These are phyloP conservation scores for Australoheros scitulus DNA, from an alignment of 2,113 vertebrate genomes.

Conservation along the genomic window DNA sequence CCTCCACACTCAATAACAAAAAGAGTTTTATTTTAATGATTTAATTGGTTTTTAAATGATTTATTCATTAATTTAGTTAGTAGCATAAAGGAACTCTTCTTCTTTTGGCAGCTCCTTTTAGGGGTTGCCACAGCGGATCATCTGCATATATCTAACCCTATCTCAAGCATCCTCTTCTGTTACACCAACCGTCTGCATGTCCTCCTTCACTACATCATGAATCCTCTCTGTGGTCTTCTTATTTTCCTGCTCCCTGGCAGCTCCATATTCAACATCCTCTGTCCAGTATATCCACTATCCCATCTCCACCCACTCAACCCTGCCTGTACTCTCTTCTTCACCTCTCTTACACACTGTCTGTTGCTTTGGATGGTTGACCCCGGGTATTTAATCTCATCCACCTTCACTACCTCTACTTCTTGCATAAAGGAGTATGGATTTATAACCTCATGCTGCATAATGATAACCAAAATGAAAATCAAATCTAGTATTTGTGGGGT, in stretches of 20 bases:
- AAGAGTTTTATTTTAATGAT: no score
- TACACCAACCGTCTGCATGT: neutral
- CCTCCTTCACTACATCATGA: no score
- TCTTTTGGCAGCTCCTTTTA: neutral
- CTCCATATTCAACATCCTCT: neutral
- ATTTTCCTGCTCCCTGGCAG: neutral
- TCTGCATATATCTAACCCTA: neutral
- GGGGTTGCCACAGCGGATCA: neutral
- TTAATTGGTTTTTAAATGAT: no score
- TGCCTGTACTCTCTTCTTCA: neutral
- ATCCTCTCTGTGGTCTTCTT: neutral
- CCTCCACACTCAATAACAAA: neutral
- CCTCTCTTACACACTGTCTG: no score
- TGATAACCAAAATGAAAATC: neutral
- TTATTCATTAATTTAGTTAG: no score
- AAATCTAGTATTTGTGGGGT: neutral
- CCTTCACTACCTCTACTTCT: neutral
- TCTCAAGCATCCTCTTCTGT: neutral
- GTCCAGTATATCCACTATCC: neutral
- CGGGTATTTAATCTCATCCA: neutral
- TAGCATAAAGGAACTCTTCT: neutral
- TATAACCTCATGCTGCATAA: neutral
- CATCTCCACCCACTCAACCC: neutral
- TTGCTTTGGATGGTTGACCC: neutral
- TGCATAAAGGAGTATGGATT: neutral